These are phyloP conservation scores for Clarias gariepinus DNA, from an alignment of 2,113 vertebrate genomes.

Conservation along the genomic window DNA sequence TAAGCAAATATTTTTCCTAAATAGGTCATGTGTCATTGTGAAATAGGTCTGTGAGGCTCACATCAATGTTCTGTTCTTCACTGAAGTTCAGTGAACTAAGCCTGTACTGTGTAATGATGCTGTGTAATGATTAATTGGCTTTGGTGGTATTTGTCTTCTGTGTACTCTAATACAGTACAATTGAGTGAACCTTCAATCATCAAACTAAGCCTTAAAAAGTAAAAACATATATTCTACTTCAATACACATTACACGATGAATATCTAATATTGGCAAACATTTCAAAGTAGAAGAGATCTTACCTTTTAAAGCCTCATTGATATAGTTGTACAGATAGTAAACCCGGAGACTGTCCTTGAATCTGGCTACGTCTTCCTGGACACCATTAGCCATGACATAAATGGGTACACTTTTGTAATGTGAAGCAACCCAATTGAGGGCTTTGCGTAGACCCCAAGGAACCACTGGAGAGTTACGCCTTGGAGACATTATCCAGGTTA, in stretches of 20 bases:
- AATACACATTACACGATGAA: neutral
- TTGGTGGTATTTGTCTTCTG: constrained; percentile 25
- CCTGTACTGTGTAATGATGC: neutral
- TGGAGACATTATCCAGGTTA: constrained; percentile 82
- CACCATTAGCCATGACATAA: constrained; percentile 87
- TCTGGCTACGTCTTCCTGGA: constrained; percentile 78
- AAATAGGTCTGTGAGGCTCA: neutral
- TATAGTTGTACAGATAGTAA: constrained; percentile 89
- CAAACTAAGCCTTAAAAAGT: neutral
- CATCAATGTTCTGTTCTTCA: neutral
- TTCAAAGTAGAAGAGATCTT: constrained; percentile 50
- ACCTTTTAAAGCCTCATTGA: constrained; percentile 98
- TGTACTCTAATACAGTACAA: neutral
- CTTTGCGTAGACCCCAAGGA: constrained; percentile 90
- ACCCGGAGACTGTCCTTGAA: constrained; percentile 83
- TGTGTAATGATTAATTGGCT: constrained; percentile 70
- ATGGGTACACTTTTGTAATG: constrained; percentile 84
- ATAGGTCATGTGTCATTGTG: neutral
- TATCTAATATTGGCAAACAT: neutral
- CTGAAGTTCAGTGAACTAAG: constrained; percentile 57
- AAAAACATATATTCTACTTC: neutral
- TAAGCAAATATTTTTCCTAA: constrained; percentile 37
- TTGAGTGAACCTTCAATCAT: neutral
- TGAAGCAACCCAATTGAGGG: constrained; percentile 74
- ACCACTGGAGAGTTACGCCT: constrained; percentile 78